Base-by-base conservation (phyloP, 1,140 invertebrate genomes). In the Papilio polytes region DNA sequence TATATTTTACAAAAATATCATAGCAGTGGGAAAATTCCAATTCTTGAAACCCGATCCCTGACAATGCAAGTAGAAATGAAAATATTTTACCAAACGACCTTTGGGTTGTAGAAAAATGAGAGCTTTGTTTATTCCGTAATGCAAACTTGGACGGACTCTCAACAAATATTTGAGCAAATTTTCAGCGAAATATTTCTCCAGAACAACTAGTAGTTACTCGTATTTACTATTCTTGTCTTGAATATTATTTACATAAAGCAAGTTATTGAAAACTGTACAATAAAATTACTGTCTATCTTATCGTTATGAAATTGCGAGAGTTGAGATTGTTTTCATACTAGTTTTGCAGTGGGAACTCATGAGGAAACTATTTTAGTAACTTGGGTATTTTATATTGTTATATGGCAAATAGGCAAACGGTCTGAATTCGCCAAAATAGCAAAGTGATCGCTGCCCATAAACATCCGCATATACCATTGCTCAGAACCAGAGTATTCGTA, bases 51-150 rank as follows among this genome's bases (percentile, higher is more conserved):
- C 26, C 63, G 26, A 66, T 36, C 63, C 63, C 26, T 26, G 63
- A 70, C 63, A 70, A 70, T 70, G 31, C 63, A 2, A 66, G 12
- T 36, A 31, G 22, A 70, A 70, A 70, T 70, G 63, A 70, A 70
- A 31, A 31, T 31, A 18, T 70, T 70, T 31, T 7, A 31, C 63
- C 63, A 36, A 13, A 4, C 63, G 63, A 70, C 26, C 63, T 70
- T 70, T 70, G 13, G 26, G 10, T 31, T 36, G 12, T 31, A 18
- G 26, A 18, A 31, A 31, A 66, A 66, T 31, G 31, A 70, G 12
- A 70, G 26, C 63, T 70, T 70, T 70, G 63, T 70, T 70, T 31
- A 70, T 70, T 31, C 26, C 12, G 13, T 31, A 6, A 70, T 70
- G 63, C 15, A 70, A 70, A 70, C 63, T 70, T 36, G 63, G 12